Base-by-base conservation (phyloP, 2,888 invertebrate species). In the Napeogenes inachia region DNA sequence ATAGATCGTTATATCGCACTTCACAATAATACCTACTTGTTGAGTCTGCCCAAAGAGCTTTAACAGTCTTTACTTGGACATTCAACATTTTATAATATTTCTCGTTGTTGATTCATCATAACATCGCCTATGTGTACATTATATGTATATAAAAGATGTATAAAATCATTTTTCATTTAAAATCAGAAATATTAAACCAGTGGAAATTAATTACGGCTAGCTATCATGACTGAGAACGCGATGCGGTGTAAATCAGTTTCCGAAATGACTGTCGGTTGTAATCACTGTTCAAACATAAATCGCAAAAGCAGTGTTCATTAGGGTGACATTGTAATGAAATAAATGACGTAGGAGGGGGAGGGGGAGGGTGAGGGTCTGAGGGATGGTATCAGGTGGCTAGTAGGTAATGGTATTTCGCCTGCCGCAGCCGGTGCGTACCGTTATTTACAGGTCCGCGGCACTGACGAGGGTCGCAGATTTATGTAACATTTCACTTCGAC, bases 401-500 rank as follows among this genome's bases (percentile, higher is more conserved):
- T 70, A 68, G 66, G 69, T 70, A 72, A 70, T 74, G 71, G 70
- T 67, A 73, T 74, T 72, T 77, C 75, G 78, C 79, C 75, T 21
- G 74, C 74, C 68, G 72, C 83, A 80, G 71, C 73, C 76, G 77
- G 77, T 76, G 72, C 67, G 71, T 74, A 74, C 70, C 76, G 79
- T 82, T 84, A 86, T 85, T 85, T 85, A 85, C 80, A 74, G 75
- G 76, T 74, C 60, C 63, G 65, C 69, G 71, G 70, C 68, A 61
- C 73, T 82, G 86, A 88, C 87, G 80, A 79, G 87, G 87, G 87
- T 87, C 76, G 76, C 81, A 87, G 87, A 89, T 88, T 89, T 87
- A 89, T 88, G 83, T 80, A 71, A 80, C 79, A 73, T 82, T 85
- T 83, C 77, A 86, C 80, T 87, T 82, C 78, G 72, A 78, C 78